Conservation (phyloP, 2,888 invertebrate species). For the Dicyrtomina minuta region DNA sequence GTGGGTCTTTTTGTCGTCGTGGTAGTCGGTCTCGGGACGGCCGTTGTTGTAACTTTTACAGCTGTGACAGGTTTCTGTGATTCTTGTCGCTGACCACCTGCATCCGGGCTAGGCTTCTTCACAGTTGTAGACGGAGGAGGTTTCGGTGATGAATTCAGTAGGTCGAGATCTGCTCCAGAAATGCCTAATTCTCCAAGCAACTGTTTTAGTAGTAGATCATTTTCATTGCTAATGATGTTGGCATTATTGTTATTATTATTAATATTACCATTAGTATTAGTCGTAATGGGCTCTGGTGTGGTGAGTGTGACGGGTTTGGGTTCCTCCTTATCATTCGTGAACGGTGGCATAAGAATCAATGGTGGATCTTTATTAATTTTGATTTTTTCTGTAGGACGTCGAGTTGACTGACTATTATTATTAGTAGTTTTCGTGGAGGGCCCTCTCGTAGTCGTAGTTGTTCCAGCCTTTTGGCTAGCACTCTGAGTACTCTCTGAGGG, state of each 20-base stretch:
- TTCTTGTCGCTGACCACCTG: no score
- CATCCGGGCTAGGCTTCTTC: not conserved
- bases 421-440: not conserved
- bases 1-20: conserved; percentile 17
- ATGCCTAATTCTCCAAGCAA: conserved; percentile 15
- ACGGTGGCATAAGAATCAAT: conserved; percentile 29
- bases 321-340: conserved; percentile 16
- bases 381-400: not conserved
- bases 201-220: conserved; percentile 26
- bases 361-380: conserved; percentile 28
- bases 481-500: no score
- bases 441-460: not conserved
- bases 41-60: conserved; percentile 1
- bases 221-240: not conserved
- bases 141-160: not conserved
- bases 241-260: not conserved
- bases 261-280: not conserved
- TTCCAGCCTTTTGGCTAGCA: not conserved
- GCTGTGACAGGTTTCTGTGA: not conserved
- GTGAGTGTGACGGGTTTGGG: conserved; percentile 2
- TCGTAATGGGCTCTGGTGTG: not conserved
- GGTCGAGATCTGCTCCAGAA: not conserved
- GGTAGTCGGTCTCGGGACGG: not conserved
- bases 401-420: not conserved
- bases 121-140: not conserved